Percentiles rank a stretch among this genome's conserved stretches.
phyloP scores from a whole-genome alignment of 92 coral and sea anemone genomes.

The Bergia puertoricense region DNA sequence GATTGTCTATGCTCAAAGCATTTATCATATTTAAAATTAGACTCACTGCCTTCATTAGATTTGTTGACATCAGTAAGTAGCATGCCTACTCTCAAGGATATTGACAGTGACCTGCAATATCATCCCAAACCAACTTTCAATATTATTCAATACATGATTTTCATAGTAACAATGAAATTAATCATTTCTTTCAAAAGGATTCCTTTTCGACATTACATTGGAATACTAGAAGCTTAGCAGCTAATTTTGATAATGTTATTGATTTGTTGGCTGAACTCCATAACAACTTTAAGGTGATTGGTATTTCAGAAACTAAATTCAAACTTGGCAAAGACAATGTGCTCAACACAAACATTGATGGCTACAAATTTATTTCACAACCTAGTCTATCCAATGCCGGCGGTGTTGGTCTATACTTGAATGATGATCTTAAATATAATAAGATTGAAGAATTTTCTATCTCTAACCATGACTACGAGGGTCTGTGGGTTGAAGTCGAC shows the following conservation, averaged over 20 bases:
- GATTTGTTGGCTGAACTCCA: slow-evolving; percentile 15
- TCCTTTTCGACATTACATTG: background rate
- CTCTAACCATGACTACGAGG: background rate
- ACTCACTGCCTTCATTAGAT: too few relatives aligned
- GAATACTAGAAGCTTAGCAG: slow-evolving; percentile 27
- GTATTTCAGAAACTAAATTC: slow-evolving; percentile 39
- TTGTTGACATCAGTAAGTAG: too few relatives aligned
- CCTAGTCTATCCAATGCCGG: slow-evolving; percentile 41
- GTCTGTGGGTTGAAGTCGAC: slow-evolving; percentile 14
- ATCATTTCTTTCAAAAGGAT: too few relatives aligned
- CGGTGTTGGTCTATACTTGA: slow-evolving; percentile 47
- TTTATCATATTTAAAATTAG: too few relatives aligned
- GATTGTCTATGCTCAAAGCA: too few relatives aligned
- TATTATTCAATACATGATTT: too few relatives aligned
- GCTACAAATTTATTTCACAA: slow-evolving; percentile 18
- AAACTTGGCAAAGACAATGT: background rate
- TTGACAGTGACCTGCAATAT: too few relatives aligned
- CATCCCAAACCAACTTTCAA: too few relatives aligned
- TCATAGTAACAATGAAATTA: too few relatives aligned
- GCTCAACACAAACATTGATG: slow-evolving; percentile 10
- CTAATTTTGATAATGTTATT: slow-evolving; percentile 12
- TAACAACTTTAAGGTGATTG: slow-evolving; percentile 36
- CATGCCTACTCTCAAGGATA: too few relatives aligned
- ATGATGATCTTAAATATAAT: background rate
- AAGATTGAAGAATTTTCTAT: background rate